Base-by-base conservation (phyloP, 1,140 invertebrate species). In the Euborellia annulipes region DNA sequence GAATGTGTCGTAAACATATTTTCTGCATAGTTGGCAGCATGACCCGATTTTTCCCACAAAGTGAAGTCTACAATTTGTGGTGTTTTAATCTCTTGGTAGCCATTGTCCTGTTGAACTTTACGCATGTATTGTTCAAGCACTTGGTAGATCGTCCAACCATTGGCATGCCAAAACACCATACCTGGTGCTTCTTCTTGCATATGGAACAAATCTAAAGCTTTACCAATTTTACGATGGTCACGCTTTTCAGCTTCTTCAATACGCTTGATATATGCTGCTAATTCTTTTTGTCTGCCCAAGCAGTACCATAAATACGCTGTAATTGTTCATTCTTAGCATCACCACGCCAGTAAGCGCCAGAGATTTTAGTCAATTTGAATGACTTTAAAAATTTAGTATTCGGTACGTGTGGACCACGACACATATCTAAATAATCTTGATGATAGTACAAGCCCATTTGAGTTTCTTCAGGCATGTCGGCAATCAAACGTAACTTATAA, bases 11-110 rank as follows among this genome's bases (percentile, higher is more conserved):
- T 58, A 57, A 78, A 80, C 71, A 76, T 76, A 54, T 73, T 73
- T 14, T 74, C 70, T 13, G 71, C 54, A 60, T 82, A 82, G 58
- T 83, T 77, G 51, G 81, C 68, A 76, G 77, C 79, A 58, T 83
- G 78, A 6, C 79, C 78, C 27, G 77, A 80, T 14, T 63, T 70
- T 52, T 82, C 63, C 78, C 79, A 82, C 11, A 82, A 51, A 34
- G 32, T 9, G 9, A 9, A 9, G 14, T 34, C 32, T 34, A 34
- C 32, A 34, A 34, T 14, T 9, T 9, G 9, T 34, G 32, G 32
- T 19, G 16, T 14, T 42, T 27, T 19, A 42, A 19, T 30, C 23
- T 9, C 16, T 8, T 20, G 41, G 11, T 19, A 19, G 13, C 20
- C 21, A 42, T 42, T 13, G 19, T 20, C 19, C 11, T 19, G 41